Conservation (phyloP, 2,797 vertebrate genomes). For the Alca torda region DNA sequence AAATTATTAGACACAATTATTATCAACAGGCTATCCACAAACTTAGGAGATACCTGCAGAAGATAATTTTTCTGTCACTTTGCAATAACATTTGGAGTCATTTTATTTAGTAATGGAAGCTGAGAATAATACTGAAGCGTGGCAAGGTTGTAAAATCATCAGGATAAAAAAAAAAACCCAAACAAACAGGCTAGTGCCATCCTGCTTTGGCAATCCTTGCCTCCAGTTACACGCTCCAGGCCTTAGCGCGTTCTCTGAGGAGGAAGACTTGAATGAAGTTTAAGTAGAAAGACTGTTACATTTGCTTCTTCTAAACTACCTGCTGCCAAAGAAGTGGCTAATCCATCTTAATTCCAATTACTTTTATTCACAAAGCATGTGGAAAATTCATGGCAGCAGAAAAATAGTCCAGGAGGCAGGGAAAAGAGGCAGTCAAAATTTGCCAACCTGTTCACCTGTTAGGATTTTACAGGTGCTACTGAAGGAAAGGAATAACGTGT, state of each 20-base stretch:
- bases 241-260: background rate
- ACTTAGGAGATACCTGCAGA: background rate
- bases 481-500: background rate
- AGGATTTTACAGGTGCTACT: background rate
- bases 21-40: background rate
- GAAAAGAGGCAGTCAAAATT: background rate
- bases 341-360: conserved; percentile 17
- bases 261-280: background rate
- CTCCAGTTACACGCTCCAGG: background rate
- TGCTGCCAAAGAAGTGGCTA: conserved; percentile 15
- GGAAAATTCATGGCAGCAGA: background rate
- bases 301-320: background rate
- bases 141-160: background rate
- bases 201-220: background rate
- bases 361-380: background rate
- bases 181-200: background rate
- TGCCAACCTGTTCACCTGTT: conserved; percentile 11
- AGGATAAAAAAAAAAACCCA: background rate
- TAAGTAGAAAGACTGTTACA: background rate
- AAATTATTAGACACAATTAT: background rate
- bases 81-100: background rate
- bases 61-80: background rate
- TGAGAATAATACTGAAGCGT: background rate
- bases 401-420: background rate
- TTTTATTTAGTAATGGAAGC: background rate